Evolutionary conservation across 2,113 vertebrate genomes (phyloP), one percentile per base, ranked within the genome.

Genomic region (Muntiacus reevesi): DNA sequence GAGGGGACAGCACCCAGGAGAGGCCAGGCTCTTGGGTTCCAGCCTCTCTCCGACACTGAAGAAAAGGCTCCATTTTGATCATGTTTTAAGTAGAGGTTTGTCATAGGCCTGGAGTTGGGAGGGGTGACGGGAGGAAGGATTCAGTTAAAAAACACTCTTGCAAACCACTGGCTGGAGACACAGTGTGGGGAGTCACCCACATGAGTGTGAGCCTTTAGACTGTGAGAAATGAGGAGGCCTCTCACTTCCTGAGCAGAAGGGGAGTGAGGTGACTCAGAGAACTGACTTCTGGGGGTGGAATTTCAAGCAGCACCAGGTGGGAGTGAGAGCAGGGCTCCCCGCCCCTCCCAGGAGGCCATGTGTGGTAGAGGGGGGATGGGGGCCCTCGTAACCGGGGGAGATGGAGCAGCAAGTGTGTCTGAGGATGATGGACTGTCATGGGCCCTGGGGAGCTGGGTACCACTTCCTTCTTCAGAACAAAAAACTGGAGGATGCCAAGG

Each of bases 171-270:
- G 12, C 23, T 71, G 6, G 40, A 91, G 45, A 36, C 16, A 4
- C 21, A 1, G 0, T 43, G 17, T 11, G 14, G n/a, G n/a, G 50
- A 52, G 60, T 17, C 36, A 7, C 43, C 62, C 52, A 15, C 84
- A 27, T 7, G 17, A 3, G 1, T 25, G 10, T 50, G 85, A 60
- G 64, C 59, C 33, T n/a, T 45, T 47, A 5, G 36, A 33, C 17
- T 2, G 2, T 13, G 45, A 74, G 7, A 57, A 43, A 1, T 43
- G 33, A 11, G 57, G 86, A 59, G 62, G 47, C 28, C 3, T 11
- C 30, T 23, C 0, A 3, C 50, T 59, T 95, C 57, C 74, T 54
- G 60, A 19, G 16, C 52, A 52, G 62, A 9, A 52, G 0, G 4
- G 82, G 27, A 10, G 19, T 13, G 23, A 40, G 19, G 30, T 47